These are phyloP conservation scores for Cossypha heuglini DNA, from an alignment of 2,797 vertebrate genomes.

Conservation along the genomic window DNA sequence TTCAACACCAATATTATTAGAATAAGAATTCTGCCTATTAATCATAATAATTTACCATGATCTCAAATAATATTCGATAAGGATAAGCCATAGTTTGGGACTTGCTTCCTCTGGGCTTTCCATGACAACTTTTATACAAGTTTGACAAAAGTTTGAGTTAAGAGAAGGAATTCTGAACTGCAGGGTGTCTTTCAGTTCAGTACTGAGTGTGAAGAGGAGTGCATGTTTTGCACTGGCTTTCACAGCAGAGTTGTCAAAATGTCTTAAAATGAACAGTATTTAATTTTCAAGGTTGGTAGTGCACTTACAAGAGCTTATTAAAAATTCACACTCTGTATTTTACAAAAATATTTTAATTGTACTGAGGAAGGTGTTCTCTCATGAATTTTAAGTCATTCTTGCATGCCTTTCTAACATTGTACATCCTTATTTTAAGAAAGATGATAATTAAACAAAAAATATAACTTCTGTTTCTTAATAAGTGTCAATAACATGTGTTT, in stretches of 20 bases:
- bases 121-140: background rate
- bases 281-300: background rate
- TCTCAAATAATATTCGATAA: background rate
- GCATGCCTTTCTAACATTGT: background rate
- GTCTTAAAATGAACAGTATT: background rate
- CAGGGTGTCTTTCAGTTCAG: background rate
- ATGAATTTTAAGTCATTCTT: background rate
- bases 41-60: background rate
- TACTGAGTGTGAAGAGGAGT: background rate
- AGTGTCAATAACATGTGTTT: background rate
- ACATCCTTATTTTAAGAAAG: background rate
- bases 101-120: background rate
- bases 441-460: background rate
- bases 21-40: background rate
- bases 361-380: background rate
- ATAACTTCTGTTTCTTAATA: background rate
- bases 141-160: background rate
- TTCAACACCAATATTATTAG: background rate
- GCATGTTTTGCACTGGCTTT: background rate
- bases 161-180: background rate
- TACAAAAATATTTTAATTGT: background rate
- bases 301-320: background rate
- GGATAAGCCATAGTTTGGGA: background rate
- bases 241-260: background rate
- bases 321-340: background rate